These are phyloP conservation scores for Whitmania pigra DNA, from an alignment of 1,140 invertebrate genomes.

Conservation along the genomic window DNA sequence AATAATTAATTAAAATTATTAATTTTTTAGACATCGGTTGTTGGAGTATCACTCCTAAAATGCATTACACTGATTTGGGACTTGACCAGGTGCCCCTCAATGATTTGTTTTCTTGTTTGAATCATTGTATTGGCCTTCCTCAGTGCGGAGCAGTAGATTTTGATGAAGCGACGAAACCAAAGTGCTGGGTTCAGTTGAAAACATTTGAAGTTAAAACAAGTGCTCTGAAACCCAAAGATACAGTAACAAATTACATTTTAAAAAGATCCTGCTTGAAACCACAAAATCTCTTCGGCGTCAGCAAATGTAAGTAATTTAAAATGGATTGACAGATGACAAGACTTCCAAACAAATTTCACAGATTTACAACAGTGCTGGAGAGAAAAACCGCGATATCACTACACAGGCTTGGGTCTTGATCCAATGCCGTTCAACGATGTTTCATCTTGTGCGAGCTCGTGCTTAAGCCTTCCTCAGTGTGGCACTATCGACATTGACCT, in stretches of 20 bases:
- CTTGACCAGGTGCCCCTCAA: not conserved
- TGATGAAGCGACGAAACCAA: not conserved
- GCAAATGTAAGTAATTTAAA: not conserved
- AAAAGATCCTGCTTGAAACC: conserved; percentile 1
- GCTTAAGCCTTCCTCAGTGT: not conserved
- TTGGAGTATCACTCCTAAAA: not conserved
- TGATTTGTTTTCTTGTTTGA: not conserved
- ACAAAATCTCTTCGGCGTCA: not conserved
- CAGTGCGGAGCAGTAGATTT: not conserved
- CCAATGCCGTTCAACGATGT: not conserved
- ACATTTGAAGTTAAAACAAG: not conserved
- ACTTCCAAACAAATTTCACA: not conserved
- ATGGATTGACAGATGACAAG: not conserved
- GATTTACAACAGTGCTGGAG: conserved; percentile 3
- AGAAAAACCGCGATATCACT: not conserved
- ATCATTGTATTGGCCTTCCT: not conserved
- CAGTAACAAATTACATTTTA: not conserved
- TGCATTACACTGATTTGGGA: conserved; percentile 3
- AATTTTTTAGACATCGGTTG: not conserved
- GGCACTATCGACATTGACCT: not conserved
- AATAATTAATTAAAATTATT: too few relatives aligned
- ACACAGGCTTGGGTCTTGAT: not conserved
- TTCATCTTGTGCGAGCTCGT: not conserved
- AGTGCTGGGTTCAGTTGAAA: not conserved
- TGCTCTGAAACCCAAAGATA: not conserved